A percentile compares a stretch with the other conserved stretches of the same genome.
phyloP scores from a whole-genome alignment of 2,113 vertebrate species.

The Cranoglanis bouderius region DNA sequence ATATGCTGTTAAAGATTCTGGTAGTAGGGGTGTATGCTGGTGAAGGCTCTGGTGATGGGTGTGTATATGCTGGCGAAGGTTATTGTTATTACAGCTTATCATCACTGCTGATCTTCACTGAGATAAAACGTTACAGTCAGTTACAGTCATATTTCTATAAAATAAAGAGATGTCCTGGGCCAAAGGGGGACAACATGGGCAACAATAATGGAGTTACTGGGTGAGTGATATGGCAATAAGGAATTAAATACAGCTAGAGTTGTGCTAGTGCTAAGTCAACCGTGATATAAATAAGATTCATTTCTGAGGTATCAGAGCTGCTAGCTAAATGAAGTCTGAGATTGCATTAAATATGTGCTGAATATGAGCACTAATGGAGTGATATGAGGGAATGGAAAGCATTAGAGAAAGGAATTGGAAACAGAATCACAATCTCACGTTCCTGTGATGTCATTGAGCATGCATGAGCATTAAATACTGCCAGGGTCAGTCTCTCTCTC shows the following conservation, averaged over 20 bases:
- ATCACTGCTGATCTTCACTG: not conserved
- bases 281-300: not conserved
- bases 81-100: too few species aligned
- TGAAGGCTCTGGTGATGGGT: too few species aligned
- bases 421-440: conserved; percentile 18
- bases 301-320: not conserved
- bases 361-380: not conserved
- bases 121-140: not conserved
- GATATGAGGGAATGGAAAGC: conserved; percentile 14
- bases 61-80: too few species aligned
- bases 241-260: not conserved
- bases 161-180: not conserved
- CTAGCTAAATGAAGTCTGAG: not conserved
- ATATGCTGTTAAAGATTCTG: too few species aligned
- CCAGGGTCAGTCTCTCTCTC: not conserved
- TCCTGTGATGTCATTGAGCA: conserved; percentile 59
- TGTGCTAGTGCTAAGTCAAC: not conserved
- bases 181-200: not conserved
- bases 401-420: conserved; percentile 26
- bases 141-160: not conserved
- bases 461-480: conserved; percentile 50
- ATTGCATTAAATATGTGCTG: conserved; percentile 2
- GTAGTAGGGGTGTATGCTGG: too few species aligned
- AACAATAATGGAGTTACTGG: not conserved
- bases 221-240: not conserved